A percentile compares a stretch with the other conserved stretches of the same genome.
Evolutionary conservation across 2,888 invertebrate species (phyloP).

Genomic region (Arrhopalites spinosus): DNA sequence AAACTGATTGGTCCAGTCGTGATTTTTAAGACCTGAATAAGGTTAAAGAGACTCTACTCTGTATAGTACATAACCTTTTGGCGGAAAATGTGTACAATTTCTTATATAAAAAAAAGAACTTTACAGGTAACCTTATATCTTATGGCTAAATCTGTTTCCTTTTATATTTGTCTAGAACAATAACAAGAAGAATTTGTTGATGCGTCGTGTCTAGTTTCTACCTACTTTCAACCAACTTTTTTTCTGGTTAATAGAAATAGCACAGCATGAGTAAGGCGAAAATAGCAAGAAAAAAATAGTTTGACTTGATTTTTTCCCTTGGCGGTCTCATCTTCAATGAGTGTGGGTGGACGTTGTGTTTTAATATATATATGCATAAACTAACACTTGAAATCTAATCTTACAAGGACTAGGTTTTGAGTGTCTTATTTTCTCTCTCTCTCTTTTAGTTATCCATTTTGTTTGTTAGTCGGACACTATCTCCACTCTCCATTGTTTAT

Average conservation of each 20-base stretch:
- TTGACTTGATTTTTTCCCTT: not conserved
- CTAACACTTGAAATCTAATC: constrained; percentile 2
- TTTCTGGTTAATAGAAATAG: constrained; percentile 8
- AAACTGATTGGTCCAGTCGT: constrained; percentile 20
- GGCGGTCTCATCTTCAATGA: not conserved
- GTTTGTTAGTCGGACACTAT: not conserved
- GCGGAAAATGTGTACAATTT: no score
- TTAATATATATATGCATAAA: not conserved
- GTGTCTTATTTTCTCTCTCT: no score
- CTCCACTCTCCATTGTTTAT: not conserved
- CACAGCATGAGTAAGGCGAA: constrained; percentile 4
- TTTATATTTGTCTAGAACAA: no score
- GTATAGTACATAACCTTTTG: no score
- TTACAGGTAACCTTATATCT: no score
- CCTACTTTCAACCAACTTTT: no score
- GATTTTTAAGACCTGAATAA: constrained; percentile 29
- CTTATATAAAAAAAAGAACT: no score
- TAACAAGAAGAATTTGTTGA: no score
- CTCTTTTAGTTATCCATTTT: no score
- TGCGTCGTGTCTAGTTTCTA: no score
- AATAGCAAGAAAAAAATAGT: not conserved
- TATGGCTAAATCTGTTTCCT: no score
- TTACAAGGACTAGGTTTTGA: no score
- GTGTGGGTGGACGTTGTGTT: not conserved
- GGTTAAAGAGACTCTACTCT: not conserved